Base-by-base conservation (phyloP, 1,140 invertebrate species). In the Drosophila hydei region DNA sequence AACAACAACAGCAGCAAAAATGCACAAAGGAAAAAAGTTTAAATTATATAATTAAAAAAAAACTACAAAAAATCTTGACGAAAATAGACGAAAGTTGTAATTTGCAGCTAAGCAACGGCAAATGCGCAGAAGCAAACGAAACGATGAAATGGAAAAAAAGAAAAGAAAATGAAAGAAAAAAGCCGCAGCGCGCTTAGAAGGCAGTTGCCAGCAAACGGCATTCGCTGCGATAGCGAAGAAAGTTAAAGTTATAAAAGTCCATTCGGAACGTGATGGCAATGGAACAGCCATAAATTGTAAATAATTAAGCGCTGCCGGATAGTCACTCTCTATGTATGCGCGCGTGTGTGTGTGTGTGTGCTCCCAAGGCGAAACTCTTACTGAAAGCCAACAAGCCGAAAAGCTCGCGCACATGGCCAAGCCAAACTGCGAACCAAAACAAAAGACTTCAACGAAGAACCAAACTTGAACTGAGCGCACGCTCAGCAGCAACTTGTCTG, bases 1-100 rank as follows among this genome's bases (percentile, higher is more conserved):
- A 61, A 68, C 16, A 48, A 47, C 21, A 50, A 30, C 25, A 43
- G 4, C 16, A 62, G 70, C 43, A 69, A 59, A 48, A 56, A 30
- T 54, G 25, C 48, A 48, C 64, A 50, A 25, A 47, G 14, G 42
- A 36, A 83, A 80, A 87, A 75, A 76, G 61, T 83, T 88, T 88
- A 83, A 88, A 88, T 88, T 88, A 88, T 88, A 88, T 88, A 88
- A 88, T 88, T 88, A 88, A 79, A 88, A 76, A 85, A 88, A 80
- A 89, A 89, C 11, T 12, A 33, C 30, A 33, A 33, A 33, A 33
- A 33, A 87, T 89, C 83, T 88, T 88, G 83, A 88, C 83, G 87
- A 88, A 88, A 88, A 88, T 83, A 88, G 83, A 88, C 84, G 83
- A 88, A 88, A 88, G 83, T 88, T 79, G 83, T 87, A 88, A 87